Evolutionary conservation across 2,797 vertebrate species (phyloP).

Genomic region (Dipus sagitta): DNA sequence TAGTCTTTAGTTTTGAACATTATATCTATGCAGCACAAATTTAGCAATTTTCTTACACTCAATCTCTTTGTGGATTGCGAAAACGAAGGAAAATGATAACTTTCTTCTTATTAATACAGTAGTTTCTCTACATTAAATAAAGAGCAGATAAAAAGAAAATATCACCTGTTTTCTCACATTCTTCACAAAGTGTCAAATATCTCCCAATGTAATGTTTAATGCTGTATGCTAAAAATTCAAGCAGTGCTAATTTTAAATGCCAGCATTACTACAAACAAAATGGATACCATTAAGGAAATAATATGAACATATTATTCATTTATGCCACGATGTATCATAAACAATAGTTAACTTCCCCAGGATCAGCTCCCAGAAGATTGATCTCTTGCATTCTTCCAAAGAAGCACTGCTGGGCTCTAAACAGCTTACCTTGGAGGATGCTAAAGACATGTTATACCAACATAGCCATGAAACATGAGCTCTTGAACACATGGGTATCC

Average conservation of each 20-base stretch:
- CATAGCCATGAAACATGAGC: not conserved
- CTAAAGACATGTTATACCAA: not conserved
- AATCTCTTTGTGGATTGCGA: not conserved
- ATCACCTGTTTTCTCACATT: not conserved
- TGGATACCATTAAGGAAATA: not conserved
- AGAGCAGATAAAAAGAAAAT: not conserved
- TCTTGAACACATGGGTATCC: not conserved
- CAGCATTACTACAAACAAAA: not conserved
- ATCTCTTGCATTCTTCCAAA: not conserved
- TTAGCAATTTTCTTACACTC: not conserved
- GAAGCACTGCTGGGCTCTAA: not conserved
- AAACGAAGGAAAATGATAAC: not conserved
- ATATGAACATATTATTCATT: not conserved
- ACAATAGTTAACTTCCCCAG: not conserved
- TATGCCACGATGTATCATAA: not conserved
- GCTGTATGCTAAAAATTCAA: not conserved
- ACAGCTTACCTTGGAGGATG: accelerated
- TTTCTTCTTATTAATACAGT: not conserved
- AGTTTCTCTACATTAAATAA: not conserved
- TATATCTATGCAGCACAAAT: not conserved
- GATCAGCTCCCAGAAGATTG: not conserved
- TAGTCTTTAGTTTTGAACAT: not conserved
- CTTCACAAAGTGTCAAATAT: not conserved
- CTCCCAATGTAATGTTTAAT: not conserved
- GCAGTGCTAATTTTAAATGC: slow-evolving; percentile 17